These are phyloP conservation scores for Dendrolimus punctatus DNA, from an alignment of 1,140 invertebrate genomes.

Conservation along the genomic window DNA sequence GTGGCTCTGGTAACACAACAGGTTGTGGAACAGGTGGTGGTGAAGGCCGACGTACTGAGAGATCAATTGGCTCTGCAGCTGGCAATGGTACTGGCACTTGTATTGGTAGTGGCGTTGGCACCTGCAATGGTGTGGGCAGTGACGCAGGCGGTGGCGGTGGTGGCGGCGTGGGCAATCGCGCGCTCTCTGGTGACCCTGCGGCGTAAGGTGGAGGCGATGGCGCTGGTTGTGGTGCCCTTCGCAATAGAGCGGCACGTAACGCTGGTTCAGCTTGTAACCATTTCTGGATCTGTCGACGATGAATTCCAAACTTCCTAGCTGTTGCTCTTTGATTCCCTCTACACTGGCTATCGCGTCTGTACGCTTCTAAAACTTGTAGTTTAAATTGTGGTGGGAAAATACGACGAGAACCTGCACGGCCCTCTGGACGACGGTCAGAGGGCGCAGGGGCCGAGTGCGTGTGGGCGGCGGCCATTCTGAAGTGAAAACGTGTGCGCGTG, in stretches of 20 bases:
- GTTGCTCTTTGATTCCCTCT: conserved; percentile 89
- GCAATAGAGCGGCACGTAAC: conserved; percentile 78
- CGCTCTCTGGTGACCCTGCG: conserved; percentile 56
- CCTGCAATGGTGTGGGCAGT: conserved; percentile 48
- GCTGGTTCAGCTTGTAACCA: conserved; percentile 88
- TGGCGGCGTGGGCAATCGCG: conserved; percentile 43
- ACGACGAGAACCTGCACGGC: conserved; percentile 78
- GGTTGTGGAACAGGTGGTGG: conserved; percentile 30
- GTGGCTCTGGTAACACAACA: conserved; percentile 26
- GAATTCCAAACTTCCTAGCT: conserved; percentile 89
- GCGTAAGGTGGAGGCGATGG: conserved; percentile 53
- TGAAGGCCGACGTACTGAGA: conserved; percentile 64
- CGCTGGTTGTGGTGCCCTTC: conserved; percentile 54
- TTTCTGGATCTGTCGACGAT: conserved; percentile 89
- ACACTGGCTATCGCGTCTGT: conserved; percentile 86
- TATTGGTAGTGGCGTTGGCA: conserved; percentile 22
- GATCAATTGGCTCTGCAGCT: conserved; percentile 67
- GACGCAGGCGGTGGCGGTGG: conserved; percentile 47
- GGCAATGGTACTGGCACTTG: conserved; percentile 32
- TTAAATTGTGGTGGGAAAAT: conserved; percentile 91
- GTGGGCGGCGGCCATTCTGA: conserved; percentile 52
- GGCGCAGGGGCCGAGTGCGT: conserved; percentile 51
- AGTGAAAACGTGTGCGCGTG: conserved; percentile 46
- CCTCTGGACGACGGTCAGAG: conserved; percentile 71
- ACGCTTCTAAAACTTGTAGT: conserved; percentile 88